Conservation (phyloP, 2,888 invertebrate species). For the Tinea pellionella region DNA sequence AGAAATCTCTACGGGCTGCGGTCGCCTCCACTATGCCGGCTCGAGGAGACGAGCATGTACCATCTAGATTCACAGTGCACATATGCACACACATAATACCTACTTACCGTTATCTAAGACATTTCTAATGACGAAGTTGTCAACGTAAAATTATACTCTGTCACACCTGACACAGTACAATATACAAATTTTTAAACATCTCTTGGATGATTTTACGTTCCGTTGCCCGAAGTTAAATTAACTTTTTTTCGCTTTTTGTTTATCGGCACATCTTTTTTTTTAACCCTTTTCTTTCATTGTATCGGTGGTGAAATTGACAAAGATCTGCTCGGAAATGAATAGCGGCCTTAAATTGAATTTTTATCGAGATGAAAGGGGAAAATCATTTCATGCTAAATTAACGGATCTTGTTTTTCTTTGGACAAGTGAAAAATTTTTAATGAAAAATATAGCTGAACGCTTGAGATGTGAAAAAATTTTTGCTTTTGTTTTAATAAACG, state of each 20-base stretch:
- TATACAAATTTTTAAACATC: background rate
- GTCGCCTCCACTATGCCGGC: no score
- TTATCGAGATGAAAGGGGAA: constrained; percentile 55
- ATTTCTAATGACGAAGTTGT: no score
- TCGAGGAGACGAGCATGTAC: no score
- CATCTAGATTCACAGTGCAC: no score
- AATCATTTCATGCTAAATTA: constrained; percentile 20
- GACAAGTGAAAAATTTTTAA: constrained; percentile 13
- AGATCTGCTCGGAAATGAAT: constrained; percentile 40
- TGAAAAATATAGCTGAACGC: constrained; percentile 12
- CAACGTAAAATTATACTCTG: constrained; percentile 25
- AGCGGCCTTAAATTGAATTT: constrained; percentile 61
- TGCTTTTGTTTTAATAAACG: background rate
- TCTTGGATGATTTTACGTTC: constrained; percentile 33
- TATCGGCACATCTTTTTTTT: constrained; percentile 53
- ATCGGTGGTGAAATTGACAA: constrained; percentile 53
- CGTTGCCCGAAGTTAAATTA: constrained; percentile 60
- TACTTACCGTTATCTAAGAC: no score
- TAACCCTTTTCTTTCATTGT: constrained; percentile 39
- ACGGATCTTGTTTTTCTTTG: constrained; percentile 16
- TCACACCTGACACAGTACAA: constrained; percentile 23
- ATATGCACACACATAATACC: no score
- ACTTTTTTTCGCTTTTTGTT: constrained; percentile 51
- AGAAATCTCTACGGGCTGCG: no score
- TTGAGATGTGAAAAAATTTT: background rate